phyloP scores from a whole-genome alignment of 2,113 vertebrate genomes.

The Micronycteris hirsuta region DNA sequence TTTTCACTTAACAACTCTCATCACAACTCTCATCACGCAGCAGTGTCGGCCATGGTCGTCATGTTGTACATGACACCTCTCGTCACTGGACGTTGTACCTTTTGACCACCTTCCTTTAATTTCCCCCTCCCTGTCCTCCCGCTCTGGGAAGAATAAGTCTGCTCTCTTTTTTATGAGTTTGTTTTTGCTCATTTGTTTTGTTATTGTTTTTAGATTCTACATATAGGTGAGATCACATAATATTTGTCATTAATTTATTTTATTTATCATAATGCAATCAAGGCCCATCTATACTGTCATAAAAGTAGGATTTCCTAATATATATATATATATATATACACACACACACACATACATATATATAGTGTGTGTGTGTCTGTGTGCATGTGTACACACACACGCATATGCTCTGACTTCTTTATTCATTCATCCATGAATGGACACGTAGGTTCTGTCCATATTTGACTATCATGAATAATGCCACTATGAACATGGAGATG shows the following conservation, averaged over 20 bases:
- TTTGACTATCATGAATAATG: neutral
- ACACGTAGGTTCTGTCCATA: neutral
- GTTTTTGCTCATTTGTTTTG: neutral
- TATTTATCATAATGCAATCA: neutral
- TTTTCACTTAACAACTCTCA: neutral
- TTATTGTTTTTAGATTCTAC: neutral
- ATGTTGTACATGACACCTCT: neutral
- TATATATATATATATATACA: neutral
- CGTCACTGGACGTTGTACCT: neutral
- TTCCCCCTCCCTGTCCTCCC: too few relatives aligned
- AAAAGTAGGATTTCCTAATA: neutral
- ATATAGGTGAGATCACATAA: neutral
- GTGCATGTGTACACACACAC: too few relatives aligned
- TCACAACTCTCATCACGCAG: neutral
- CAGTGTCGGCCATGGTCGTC: too few relatives aligned
- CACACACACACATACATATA: neutral
- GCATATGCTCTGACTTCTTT: neutral
- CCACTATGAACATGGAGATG: neutral
- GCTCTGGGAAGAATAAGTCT: neutral
- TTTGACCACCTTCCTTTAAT: neutral
- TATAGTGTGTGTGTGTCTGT: too few relatives aligned
- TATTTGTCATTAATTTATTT: neutral
- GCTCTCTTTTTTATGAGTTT: neutral
- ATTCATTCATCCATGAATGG: neutral
- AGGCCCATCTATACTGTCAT: neutral